A percentile compares a stretch with the other conserved stretches of the same genome.
These are phyloP conservation scores for Globia sparganii DNA, from an alignment of 2,888 invertebrate species.

Conservation along the genomic window DNA sequence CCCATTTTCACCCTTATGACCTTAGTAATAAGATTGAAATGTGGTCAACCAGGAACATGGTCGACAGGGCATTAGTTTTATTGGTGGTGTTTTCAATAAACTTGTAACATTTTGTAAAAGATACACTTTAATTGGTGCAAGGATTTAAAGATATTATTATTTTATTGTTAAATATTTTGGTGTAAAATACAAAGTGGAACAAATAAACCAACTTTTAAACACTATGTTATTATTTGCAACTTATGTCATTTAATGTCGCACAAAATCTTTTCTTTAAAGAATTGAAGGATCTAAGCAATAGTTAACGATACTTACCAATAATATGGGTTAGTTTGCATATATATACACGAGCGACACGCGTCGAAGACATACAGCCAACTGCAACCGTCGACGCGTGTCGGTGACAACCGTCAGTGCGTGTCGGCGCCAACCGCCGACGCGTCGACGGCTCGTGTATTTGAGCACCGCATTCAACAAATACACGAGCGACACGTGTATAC, in stretches of 20 bases:
- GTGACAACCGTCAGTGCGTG: too few species aligned
- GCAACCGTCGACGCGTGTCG: too few species aligned
- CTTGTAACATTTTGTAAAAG: neutral
- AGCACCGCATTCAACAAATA: too few species aligned
- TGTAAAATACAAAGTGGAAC: neutral
- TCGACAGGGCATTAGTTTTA: neutral
- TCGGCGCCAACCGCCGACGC: too few species aligned
- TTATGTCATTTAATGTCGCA: neutral
- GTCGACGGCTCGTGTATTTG: too few species aligned
- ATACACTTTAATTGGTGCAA: neutral
- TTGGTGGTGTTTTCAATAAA: slow-evolving; percentile 19
- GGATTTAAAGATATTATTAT: slow-evolving; percentile 6
- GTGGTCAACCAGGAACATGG: neutral
- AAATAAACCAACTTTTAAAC: neutral
- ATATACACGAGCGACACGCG: too few species aligned
- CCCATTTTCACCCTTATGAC: neutral
- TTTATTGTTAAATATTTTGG: neutral
- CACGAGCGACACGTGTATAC: too few species aligned
- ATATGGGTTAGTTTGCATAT: neutral
- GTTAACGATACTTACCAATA: neutral
- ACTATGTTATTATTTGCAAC: neutral
- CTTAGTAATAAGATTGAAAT: neutral
- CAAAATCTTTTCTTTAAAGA: neutral
- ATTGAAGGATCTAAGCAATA: neutral
- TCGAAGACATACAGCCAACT: too few species aligned